Evolutionary conservation across 2,797 vertebrate species (phyloP).

Genomic region (Dendrocincla fuliginosa): DNA sequence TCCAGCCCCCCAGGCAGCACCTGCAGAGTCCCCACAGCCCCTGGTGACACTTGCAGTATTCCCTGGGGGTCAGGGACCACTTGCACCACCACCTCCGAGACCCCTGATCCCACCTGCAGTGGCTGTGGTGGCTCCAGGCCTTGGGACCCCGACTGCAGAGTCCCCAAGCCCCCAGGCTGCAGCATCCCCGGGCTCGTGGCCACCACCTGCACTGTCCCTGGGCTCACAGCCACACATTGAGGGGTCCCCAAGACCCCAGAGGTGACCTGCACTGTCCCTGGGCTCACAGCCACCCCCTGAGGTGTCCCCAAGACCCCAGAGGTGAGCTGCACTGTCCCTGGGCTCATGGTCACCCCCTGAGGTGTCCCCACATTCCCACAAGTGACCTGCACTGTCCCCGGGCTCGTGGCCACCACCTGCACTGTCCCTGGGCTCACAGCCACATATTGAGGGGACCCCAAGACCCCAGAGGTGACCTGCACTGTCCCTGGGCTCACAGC

Average conservation of each 20-base stretch:
- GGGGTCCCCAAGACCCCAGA: not conserved
- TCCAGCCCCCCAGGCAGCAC: not conserved
- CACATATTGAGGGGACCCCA: not conserved
- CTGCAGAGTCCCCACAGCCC: not conserved
- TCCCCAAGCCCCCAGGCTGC: not conserved
- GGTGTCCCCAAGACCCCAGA: no score
- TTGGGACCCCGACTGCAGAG: not conserved
- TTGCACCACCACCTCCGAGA: not conserved
- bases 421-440: fast-evolving
- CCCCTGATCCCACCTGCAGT: not conserved
- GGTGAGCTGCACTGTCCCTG: no score
- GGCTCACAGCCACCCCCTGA: not conserved
- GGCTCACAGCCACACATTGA: not conserved
- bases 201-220: not conserved
- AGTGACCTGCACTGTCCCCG: not conserved
- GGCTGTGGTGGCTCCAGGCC: not conserved
- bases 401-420: not conserved
- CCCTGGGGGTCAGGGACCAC: not conserved
- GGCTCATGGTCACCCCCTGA: no score
- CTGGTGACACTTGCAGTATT: not conserved
- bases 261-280: not conserved
- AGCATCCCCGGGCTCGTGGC: fast-evolving
- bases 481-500: fast-evolving
- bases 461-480: not conserved
- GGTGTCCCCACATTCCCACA: fast-evolving